A percentile compares a stretch with the other conserved stretches of the same genome.
Evolutionary conservation across 2,888 invertebrate species (phyloP).

Genomic region (Drosophila longiperda): DNA sequence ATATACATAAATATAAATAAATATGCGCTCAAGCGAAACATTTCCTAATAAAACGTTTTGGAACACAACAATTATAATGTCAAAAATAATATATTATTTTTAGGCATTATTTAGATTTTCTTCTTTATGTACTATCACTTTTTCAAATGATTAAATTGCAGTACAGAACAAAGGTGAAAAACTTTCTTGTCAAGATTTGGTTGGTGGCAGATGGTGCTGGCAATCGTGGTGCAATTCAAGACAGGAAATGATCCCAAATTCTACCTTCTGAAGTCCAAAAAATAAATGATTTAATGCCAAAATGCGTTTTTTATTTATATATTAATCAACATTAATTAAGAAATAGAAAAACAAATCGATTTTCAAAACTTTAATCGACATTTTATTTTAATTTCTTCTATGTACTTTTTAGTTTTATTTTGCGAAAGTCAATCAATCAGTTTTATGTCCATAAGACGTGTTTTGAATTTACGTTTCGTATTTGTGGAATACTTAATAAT

Average conservation of each 20-base stretch:
- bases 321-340: not conserved
- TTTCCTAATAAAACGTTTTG: not conserved
- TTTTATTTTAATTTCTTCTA: not conserved
- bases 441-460: not conserved
- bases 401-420: not conserved
- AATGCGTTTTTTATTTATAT: not conserved
- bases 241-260: no score
- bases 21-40: not conserved
- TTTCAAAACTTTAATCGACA: not conserved
- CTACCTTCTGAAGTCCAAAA: not conserved
- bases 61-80: not conserved
- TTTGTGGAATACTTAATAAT: not conserved
- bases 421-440: not conserved
- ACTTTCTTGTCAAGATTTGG: not conserved
- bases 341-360: not conserved
- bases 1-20: not conserved
- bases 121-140: not conserved
- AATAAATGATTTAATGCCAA: not conserved
- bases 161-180: not conserved
- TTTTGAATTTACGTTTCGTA: not conserved
- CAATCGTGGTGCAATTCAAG: not conserved
- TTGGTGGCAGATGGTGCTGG: not conserved
- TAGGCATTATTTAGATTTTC: not conserved
- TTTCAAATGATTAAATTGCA: not conserved
- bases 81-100: not conserved